Evolutionary conservation across 2,797 vertebrate species (phyloP).

Genomic region (Pempheris klunzingeri): DNA sequence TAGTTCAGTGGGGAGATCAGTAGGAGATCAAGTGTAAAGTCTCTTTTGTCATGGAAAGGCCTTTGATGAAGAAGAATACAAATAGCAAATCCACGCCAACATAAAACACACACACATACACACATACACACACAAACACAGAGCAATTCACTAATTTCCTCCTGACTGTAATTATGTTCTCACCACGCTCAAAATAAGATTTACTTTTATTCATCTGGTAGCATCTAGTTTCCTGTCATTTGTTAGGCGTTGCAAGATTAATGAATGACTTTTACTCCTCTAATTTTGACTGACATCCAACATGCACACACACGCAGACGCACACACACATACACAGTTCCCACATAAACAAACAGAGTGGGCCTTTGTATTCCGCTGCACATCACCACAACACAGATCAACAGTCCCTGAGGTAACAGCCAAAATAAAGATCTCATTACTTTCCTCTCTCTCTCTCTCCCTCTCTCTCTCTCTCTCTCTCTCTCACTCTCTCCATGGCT

Average conservation of each 20-base stretch:
- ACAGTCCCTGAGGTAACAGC: conserved; percentile 85
- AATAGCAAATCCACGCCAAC: conserved; percentile 71
- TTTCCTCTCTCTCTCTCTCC: conserved; percentile 69
- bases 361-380: conserved; percentile 82
- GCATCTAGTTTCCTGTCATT: conserved; percentile 67
- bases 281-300: conserved; percentile 64
- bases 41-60: conserved; percentile 72
- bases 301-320: conserved; percentile 49
- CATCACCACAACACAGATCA: conserved; percentile 84
- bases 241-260: conserved; percentile 50
- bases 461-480: conserved; percentile 59
- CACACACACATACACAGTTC: conserved; percentile 55
- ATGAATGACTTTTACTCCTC: conserved; percentile 61
- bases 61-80: conserved; percentile 79
- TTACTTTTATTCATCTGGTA: conserved; percentile 69
- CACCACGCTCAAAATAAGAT: conserved; percentile 58
- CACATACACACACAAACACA: conserved; percentile 37
- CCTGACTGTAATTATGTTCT: conserved; percentile 69
- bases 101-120: conserved; percentile 39
- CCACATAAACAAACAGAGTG: conserved; percentile 86
- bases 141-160: conserved; percentile 57
- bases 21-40: conserved; percentile 75
- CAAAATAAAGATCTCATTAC: conserved; percentile 88
- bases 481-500: conserved; percentile 69
- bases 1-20: conserved; percentile 72